Percentiles rank a stretch among this genome's conserved stretches.
Evolutionary conservation across 2,113 vertebrate species (phyloP).

Genomic region (Aix galericulata): DNA sequence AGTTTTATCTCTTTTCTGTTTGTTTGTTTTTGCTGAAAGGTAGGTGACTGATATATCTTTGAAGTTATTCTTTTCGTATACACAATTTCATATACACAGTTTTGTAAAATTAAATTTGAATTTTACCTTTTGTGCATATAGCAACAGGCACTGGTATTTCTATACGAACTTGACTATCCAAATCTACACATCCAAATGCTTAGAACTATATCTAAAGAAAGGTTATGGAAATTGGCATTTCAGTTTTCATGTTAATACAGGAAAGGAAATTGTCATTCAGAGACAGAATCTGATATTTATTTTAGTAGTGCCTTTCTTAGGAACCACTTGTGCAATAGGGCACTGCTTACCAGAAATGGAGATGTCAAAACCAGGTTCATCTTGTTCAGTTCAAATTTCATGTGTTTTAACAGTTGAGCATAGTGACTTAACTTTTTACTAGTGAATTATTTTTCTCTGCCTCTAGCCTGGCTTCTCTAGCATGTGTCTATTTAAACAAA

Average conservation of each 20-base stretch:
- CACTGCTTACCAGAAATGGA: not conserved
- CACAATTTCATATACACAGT: not conserved
- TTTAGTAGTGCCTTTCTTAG: not conserved
- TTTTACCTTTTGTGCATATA: slow-evolving; percentile 39
- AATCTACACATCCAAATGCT: not conserved
- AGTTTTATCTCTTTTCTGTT: slow-evolving; percentile 61
- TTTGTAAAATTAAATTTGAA: slow-evolving; percentile 31
- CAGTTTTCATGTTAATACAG: not conserved
- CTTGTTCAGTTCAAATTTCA: not conserved
- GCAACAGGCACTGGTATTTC: slow-evolving; percentile 20
- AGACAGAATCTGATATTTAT: not conserved
- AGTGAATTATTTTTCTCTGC: not conserved
- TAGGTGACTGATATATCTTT: slow-evolving; percentile 52
- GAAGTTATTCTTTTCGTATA: slow-evolving; percentile 10
- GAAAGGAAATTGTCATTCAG: not conserved
- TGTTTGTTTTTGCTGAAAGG: slow-evolving; percentile 71
- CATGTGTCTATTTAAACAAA: not conserved
- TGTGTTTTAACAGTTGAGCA: not conserved
- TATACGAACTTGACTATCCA: not conserved
- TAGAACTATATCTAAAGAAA: not conserved
- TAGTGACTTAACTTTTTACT: slow-evolving; percentile 1
- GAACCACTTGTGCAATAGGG: not conserved
- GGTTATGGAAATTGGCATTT: not conserved
- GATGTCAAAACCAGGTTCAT: not conserved
- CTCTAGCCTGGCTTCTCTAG: not conserved